phyloP scores from a whole-genome alignment of 2,113 vertebrate species.

The Hyperopisus bebe region DNA sequence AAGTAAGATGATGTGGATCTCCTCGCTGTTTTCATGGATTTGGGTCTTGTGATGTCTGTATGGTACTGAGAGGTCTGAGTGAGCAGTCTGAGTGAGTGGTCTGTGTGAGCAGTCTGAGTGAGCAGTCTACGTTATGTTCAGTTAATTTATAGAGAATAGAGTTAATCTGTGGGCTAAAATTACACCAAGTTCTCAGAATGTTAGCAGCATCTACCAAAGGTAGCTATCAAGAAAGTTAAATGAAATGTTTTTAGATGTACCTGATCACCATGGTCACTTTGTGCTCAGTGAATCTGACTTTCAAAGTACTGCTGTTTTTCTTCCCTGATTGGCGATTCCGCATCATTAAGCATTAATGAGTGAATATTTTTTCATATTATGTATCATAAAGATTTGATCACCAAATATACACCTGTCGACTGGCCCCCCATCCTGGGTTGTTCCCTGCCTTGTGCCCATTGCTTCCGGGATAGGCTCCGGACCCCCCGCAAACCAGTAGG shows the following conservation, averaged over 20 bases:
- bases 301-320: not conserved
- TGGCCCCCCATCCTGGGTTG: too few relatives aligned
- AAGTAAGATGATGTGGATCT: not conserved
- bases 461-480: too few relatives aligned
- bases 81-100: not conserved
- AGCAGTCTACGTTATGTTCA: not conserved
- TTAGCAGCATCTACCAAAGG: not conserved
- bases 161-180: not conserved
- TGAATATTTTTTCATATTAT: not conserved
- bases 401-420: not conserved
- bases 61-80: not conserved
- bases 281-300: not conserved
- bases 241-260: not conserved
- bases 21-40: not conserved
- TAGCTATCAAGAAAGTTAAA: not conserved
- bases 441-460: too few relatives aligned
- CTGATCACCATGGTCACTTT: not conserved
- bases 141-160: not conserved
- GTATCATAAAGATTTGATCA: not conserved
- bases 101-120: too few relatives aligned
- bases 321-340: not conserved
- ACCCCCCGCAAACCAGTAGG: too few relatives aligned
- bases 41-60: not conserved
- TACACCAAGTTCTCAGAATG: not conserved
- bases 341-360: not conserved